Evolutionary conservation across 2,797 vertebrate genomes (phyloP).

Genomic region (Parauchenoglanis punctatus): DNA sequence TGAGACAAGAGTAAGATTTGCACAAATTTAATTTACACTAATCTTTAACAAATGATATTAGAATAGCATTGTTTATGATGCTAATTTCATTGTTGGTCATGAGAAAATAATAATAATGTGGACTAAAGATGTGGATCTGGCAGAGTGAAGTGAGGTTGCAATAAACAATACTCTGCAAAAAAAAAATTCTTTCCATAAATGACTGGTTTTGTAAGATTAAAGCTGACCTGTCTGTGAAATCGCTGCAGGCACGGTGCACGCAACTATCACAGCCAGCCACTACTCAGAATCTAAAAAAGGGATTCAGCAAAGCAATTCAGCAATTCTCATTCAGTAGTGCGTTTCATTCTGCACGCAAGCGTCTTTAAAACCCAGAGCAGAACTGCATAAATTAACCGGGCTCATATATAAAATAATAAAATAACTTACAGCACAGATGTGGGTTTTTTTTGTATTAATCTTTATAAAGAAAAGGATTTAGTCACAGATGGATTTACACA

Average conservation of each 20-base stretch:
- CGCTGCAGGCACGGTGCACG: constrained; percentile 40
- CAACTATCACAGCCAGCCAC: constrained; percentile 24
- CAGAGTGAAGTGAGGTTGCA: background rate
- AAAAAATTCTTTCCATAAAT: constrained; percentile 16
- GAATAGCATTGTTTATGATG: background rate
- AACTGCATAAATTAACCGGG: constrained; percentile 3
- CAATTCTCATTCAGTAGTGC: constrained; percentile 9
- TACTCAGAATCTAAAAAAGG: constrained; percentile 16
- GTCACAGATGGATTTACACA: constrained; percentile 66
- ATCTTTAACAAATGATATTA: background rate
- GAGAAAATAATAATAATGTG: background rate
- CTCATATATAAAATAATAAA: constrained; percentile 39
- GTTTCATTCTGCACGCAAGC: constrained; percentile 4
- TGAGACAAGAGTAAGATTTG: background rate
- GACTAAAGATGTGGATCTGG: background rate
- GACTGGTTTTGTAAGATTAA: constrained; percentile 50
- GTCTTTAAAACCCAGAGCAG: background rate
- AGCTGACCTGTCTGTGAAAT: constrained; percentile 19
- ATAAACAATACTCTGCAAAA: constrained; percentile 1
- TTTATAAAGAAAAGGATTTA: constrained; percentile 72
- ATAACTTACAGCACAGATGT: constrained; percentile 29
- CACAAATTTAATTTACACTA: background rate
- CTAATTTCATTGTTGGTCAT: background rate
- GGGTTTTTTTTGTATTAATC: constrained; percentile 67
- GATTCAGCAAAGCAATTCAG: constrained; percentile 18